Conservation (phyloP, 2,797 vertebrate species). For the Rhabdophis nuchalis region DNA sequence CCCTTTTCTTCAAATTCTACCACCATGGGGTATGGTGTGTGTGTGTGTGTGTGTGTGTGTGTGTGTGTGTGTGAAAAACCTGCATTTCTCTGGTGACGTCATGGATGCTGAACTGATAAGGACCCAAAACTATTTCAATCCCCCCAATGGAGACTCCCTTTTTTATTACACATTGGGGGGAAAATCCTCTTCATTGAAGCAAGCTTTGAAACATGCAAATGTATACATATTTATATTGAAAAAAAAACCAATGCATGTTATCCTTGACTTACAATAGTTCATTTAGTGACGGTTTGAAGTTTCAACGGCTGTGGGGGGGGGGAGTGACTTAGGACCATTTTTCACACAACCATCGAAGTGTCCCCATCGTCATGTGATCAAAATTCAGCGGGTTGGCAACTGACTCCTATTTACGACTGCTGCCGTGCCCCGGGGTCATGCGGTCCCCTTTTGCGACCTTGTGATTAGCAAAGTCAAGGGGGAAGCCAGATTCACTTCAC, state of each 20-base stretch:
- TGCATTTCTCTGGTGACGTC: background rate
- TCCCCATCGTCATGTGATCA: background rate
- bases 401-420: background rate
- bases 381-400: background rate
- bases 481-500: background rate
- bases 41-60: too few relatives aligned
- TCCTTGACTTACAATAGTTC: background rate
- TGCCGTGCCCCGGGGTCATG: too few relatives aligned
- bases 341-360: background rate
- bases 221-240: background rate
- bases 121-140: background rate
- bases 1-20: background rate
- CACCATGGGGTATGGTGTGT: background rate
- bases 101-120: too few relatives aligned
- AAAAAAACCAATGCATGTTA: background rate
- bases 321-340: background rate
- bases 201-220: background rate
- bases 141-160: background rate
- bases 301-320: background rate
- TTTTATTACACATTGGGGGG: background rate
- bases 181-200: background rate
- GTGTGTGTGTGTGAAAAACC: too few relatives aligned
- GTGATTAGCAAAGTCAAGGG: background rate
- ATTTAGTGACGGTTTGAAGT: background rate
- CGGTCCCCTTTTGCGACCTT: background rate